A percentile compares a stretch with the other conserved stretches of the same genome.
Conservation (phyloP, 2,113 vertebrate genomes). For the Cichladusa arquata region DNA sequence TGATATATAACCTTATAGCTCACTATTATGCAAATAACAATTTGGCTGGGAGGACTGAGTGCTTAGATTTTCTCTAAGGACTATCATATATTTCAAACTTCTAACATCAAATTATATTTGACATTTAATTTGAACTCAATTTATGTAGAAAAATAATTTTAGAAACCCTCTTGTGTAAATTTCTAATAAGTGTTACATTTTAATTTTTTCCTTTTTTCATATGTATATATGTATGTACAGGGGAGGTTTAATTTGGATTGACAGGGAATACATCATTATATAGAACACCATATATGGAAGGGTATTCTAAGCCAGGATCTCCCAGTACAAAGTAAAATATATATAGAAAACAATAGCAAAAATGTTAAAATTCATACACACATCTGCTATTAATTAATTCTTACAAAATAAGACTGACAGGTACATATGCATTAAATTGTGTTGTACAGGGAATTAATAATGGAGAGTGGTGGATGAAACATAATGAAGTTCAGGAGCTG, state of each 20-base stretch:
- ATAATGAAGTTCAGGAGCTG: slow-evolving; percentile 44
- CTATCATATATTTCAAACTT: slow-evolving; percentile 66
- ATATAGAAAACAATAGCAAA: background rate
- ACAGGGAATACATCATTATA: background rate
- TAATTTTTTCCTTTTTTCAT: background rate
- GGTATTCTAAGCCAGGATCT: background rate
- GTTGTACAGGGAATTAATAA: slow-evolving; percentile 61
- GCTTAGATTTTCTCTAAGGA: slow-evolving; percentile 68
- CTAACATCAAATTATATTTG: slow-evolving; percentile 67
- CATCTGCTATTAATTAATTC: slow-evolving; percentile 60
- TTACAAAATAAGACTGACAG: slow-evolving; percentile 62
- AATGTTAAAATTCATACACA: slow-evolving; percentile 58
- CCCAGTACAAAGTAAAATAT: background rate
- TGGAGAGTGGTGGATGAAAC: slow-evolving; percentile 36
- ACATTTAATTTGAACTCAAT: slow-evolving; percentile 70
- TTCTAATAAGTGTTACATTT: slow-evolving; percentile 1
- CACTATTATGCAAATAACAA: slow-evolving; percentile 72
- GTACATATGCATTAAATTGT: slow-evolving; percentile 60
- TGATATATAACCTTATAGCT: slow-evolving; percentile 71
- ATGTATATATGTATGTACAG: background rate
- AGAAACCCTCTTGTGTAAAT: slow-evolving; percentile 22
- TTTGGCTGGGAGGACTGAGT: slow-evolving; percentile 63
- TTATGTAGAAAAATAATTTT: slow-evolving; percentile 64
- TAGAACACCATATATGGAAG: background rate
- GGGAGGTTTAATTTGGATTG: background rate